Base-by-base conservation (phyloP, 2,113 vertebrate species). In the Perca schrenkii region DNA sequence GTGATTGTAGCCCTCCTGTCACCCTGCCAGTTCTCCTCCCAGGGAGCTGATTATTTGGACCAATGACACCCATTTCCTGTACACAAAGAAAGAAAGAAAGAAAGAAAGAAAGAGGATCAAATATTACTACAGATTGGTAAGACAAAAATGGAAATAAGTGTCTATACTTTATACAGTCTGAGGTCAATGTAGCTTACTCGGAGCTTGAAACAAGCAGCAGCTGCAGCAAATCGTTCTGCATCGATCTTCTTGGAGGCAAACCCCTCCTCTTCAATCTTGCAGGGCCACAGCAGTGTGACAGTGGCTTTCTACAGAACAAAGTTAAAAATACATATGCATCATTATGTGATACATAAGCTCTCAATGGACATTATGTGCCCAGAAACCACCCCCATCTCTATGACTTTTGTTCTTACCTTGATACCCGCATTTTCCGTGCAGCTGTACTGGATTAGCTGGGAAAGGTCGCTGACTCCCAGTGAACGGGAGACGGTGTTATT, bases 1-100 rank as follows among this genome's bases (percentile, higher is more conserved):
- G 21, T 0, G 92, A 86, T 2, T 65, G 67, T 2, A 49, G n/a
- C 4, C 50, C 50, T 17, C 34, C 81, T 61, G 93, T 0, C 68
- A 88, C 6, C 91, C 84, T 15, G 90, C 90, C 92, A 73, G 79
- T 91, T 94, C 80, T 95, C 92, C 19, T 96, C 87, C 0, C 91
- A 0, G 96, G 96, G 2, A 97, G 93, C 88, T 98, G 94, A 1
- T 97, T 97, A 12, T 95, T 87, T 71, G 96, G 95, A 22, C 96
- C 96, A 84, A 99, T 93, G 66, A 99, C 86, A 36, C 98, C 98
- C 92, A 98, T 95, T 86, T 98, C 96, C 98, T 99, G 50, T 1
- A 63, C 2, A 71, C 3, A 40, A 16, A 69, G 1, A 70, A 2
- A 72, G 19, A 11, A 0, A 0, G 25, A 25, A 1, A 25, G 25